Evolutionary conservation across 2,888 invertebrate species (phyloP), one percentile per base, ranked within the genome.

Genomic region (Deilephila porcellus): DNA sequence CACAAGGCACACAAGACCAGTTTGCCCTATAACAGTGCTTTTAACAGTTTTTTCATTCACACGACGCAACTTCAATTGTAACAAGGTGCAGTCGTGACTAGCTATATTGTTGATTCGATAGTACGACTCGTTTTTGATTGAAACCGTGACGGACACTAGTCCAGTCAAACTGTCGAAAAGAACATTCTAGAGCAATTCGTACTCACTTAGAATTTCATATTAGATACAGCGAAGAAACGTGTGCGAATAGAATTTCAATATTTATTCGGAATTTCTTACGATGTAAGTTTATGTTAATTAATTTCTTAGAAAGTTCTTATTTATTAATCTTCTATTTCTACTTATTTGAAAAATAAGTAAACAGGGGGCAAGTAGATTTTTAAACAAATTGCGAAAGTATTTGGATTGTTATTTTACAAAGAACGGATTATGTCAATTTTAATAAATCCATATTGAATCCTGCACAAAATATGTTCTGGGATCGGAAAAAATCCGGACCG

Each of bases 141-240:
- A 64, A 64, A 64, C 20, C 64, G 64, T 64, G 64, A 45, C 62
- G 29, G 29, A n/a, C 1, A 4, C 37, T 64, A 11, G 20, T 45
- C 64, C 64, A 64, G 2, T n/a, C 3, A 20, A n/a, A 32, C 8
- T 63, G 34, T 63, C 32, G 62, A 63, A 63, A 63, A 63, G 62
- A 63, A 63, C 62, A 7, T 63, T 63, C 62, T 63, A 2, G 62
- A 34, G 32, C 32, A 63, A n/a, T 34, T 19, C 62, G 32, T n/a
- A 34, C 34, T 64, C 37, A 20, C 37, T 37, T 64, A 45, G 64
- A 37, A 37, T 45, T 37, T 14, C 14, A 37, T 64, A 64, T 37
- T 20, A 32, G 32, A 4, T 14, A 6, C 34, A 7, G n/a, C 19
- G 29, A 37, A 34, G 8, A 45, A 64, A 11, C 45, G 20, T n/a